Percentiles rank a stretch among this genome's conserved stretches.
Evolutionary conservation across 1,140 invertebrate genomes (phyloP).

Genomic region (Calephelis virginiensis): DNA sequence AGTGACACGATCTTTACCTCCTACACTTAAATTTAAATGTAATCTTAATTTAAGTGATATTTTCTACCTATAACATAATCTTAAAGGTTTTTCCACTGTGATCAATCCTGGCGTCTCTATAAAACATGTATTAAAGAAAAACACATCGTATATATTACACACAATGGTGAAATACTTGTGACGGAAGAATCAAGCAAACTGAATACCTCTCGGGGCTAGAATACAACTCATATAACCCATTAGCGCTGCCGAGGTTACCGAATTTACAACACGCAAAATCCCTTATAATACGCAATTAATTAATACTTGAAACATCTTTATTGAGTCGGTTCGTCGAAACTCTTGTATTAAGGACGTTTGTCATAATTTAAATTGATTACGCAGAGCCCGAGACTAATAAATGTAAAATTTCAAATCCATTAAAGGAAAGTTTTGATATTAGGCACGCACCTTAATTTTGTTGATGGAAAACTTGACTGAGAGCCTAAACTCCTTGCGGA

Average conservation of each 20-base stretch:
- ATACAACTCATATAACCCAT: neutral
- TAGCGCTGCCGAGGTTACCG: neutral
- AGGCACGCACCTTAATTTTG: constrained; percentile 68
- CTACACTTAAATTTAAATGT: no score
- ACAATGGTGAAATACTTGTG: no score
- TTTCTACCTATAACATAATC: no score
- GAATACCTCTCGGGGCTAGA: no score
- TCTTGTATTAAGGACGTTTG: constrained; percentile 41
- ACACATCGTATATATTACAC: no score
- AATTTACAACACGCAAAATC: constrained; percentile 9
- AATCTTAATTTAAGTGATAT: no score
- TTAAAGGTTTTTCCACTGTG: no score
- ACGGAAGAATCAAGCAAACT: no score
- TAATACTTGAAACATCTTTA: constrained; percentile 45
- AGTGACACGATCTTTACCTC: no score
- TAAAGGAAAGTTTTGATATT: constrained; percentile 67
- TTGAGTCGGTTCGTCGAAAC: constrained; percentile 36
- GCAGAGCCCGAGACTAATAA: constrained; percentile 47
- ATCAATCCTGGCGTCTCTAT: no score
- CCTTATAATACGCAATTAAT: constrained; percentile 42
- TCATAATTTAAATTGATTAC: constrained; percentile 66
- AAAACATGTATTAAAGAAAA: no score
- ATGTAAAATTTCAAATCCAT: constrained; percentile 73
- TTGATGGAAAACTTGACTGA: constrained; percentile 68
- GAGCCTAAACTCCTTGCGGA: constrained; percentile 55